Conservation (phyloP, 2,888 invertebrate species). For the Fabriciana adippe region DNA sequence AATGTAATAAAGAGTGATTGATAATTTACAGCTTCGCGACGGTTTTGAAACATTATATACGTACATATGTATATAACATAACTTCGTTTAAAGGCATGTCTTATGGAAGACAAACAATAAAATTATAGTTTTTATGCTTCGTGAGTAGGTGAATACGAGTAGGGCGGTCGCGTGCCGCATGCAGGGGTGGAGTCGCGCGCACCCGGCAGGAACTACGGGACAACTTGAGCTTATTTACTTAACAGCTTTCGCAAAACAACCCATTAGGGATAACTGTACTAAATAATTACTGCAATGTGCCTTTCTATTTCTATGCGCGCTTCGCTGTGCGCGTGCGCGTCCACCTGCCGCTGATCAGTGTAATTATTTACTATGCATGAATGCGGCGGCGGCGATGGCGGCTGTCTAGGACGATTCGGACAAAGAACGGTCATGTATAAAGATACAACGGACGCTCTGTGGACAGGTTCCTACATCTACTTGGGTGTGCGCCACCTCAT, state of each 20-base stretch:
- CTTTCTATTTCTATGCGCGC: conserved; percentile 79
- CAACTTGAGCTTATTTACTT: conserved; percentile 74
- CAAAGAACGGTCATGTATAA: conserved; percentile 71
- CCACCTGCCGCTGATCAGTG: conserved; percentile 80
- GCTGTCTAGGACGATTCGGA: conserved; percentile 76
- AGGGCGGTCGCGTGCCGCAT: conserved; percentile 25
- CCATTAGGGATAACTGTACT: conserved; percentile 81
- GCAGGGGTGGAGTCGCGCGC: conserved; percentile 43
- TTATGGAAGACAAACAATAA: conserved; percentile 3
- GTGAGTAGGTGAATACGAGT: conserved; percentile 9
- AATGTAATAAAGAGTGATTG: conserved; percentile 41
- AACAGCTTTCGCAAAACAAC: conserved; percentile 81
- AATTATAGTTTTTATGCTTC: conserved; percentile 5
- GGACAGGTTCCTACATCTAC: conserved; percentile 72
- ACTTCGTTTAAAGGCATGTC: not conserved
- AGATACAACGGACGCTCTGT: conserved; percentile 55
- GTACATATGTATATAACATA: conserved; percentile 3
- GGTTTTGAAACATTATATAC: conserved; percentile 29
- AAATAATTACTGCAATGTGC: conserved; percentile 82
- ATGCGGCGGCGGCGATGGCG: conserved; percentile 64
- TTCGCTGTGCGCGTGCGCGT: conserved; percentile 65
- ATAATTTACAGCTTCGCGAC: conserved; percentile 39
- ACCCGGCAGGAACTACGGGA: conserved; percentile 73
- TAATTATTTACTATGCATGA: conserved; percentile 82
- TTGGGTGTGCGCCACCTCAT: conserved; percentile 72